Percentiles rank a stretch among this genome's conserved stretches.
Evolutionary conservation across 2,888 invertebrate genomes (phyloP).

Genomic region (Tetragonisca angustula): DNA sequence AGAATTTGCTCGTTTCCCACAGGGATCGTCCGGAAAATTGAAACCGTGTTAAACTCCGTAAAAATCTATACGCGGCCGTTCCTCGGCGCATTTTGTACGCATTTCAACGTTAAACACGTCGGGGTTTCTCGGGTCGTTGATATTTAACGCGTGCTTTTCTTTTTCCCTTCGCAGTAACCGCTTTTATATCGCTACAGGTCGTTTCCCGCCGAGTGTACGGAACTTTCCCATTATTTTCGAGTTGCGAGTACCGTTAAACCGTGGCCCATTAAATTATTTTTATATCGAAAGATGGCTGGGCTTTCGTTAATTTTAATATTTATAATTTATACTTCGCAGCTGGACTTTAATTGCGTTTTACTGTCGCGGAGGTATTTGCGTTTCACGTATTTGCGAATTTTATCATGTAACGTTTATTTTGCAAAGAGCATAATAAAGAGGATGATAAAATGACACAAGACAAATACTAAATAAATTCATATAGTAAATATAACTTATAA

Average conservation of each 20-base stretch:
- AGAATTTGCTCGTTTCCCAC: constrained; percentile 20
- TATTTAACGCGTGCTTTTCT: background rate
- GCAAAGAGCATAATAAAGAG: background rate
- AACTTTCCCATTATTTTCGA: background rate
- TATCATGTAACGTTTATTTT: background rate
- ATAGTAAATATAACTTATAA: background rate
- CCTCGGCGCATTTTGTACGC: constrained; percentile 5
- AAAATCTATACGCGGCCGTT: background rate
- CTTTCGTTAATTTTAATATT: background rate
- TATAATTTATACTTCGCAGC: no score
- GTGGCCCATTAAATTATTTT: no score
- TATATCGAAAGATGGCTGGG: background rate
- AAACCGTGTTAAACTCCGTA: constrained; percentile 20
- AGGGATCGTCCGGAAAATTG: constrained; percentile 19
- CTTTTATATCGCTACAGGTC: background rate
- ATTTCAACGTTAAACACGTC: background rate
- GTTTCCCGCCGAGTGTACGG: background rate
- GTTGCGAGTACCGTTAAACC: background rate
- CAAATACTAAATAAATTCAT: background rate
- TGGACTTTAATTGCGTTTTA: no score
- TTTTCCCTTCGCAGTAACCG: background rate
- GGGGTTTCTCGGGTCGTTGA: background rate
- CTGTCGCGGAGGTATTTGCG: background rate
- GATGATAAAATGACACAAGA: background rate
- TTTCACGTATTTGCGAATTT: background rate